Evolutionary conservation across 2,113 vertebrate genomes (phyloP).

Genomic region (Neomonachus schauinslandi): DNA sequence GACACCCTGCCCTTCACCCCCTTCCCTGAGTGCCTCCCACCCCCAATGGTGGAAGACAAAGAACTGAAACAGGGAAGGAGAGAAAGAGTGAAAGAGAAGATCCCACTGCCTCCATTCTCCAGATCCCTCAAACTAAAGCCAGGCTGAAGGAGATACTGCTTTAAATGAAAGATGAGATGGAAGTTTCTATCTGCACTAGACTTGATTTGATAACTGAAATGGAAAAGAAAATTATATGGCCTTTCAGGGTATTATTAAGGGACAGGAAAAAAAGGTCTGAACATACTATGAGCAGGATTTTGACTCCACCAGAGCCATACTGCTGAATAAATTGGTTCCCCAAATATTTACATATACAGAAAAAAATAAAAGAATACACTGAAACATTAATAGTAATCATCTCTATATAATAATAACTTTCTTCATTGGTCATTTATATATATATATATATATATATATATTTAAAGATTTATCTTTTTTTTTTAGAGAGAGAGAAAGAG

Average conservation of each 20-base stretch:
- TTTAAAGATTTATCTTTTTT: not conserved
- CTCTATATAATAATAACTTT: not conserved
- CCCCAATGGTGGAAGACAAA: not conserved
- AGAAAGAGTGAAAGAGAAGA: not conserved
- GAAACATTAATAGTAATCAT: not conserved
- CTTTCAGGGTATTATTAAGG: not conserved
- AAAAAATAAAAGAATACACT: not conserved
- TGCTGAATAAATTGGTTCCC: not conserved
- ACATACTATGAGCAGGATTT: not conserved
- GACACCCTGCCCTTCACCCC: not conserved
- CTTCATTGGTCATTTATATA: not conserved
- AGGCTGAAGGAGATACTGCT: not conserved
- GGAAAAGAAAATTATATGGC: not conserved
- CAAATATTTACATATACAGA: not conserved
- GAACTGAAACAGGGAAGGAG: not conserved
- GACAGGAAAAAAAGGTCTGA: not conserved
- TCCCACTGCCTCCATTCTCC: not conserved
- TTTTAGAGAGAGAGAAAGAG: not conserved
- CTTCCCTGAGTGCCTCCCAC: not conserved
- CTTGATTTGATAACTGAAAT: not conserved
- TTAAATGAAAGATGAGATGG: not conserved
- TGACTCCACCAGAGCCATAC: not conserved
- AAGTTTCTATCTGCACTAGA: not conserved
- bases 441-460: not conserved
- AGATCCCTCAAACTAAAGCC: not conserved